Conservation (phyloP, 2,888 invertebrate genomes). For the Drosophila macrospina region DNA sequence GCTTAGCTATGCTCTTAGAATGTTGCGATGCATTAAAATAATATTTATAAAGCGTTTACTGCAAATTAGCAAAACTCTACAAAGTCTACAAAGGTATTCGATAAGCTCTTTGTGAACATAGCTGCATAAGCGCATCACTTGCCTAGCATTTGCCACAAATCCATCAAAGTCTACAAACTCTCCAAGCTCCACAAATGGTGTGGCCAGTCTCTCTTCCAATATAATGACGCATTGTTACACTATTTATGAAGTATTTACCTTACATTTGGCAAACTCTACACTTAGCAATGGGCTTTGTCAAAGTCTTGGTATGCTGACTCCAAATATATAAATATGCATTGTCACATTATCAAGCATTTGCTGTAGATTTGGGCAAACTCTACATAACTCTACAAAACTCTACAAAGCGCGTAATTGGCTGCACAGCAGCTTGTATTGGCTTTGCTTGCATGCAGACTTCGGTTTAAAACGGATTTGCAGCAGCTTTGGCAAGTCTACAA, state of each 20-base stretch:
- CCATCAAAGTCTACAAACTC: no score
- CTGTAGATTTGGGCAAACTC: no score
- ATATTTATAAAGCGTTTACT: no score
- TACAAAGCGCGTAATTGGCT: not conserved
- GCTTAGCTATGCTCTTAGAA: not conserved
- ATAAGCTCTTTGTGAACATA: no score
- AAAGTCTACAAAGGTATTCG: constrained; percentile 12
- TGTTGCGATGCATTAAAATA: no score
- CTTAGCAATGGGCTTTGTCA: no score
- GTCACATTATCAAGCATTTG: not conserved
- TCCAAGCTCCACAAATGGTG: no score
- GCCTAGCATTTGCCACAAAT: no score
- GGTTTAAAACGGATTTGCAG: not conserved
- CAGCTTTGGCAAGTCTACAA: constrained; percentile 10
- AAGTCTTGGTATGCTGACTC: no score
- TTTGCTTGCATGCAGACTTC: not conserved
- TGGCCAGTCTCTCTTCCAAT: no score
- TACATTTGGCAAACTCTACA: constrained; percentile 18
- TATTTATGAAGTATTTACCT: not conserved
- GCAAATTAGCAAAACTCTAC: not conserved
- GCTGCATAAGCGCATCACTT: no score
- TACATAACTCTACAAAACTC: not conserved
- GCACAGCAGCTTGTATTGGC: not conserved
- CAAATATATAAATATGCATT: no score
- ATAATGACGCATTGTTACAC: not conserved